Evolutionary conservation across 2,797 vertebrate genomes (phyloP), one percentile per base, ranked within the genome.

Genomic region (Falco rusticolus): DNA sequence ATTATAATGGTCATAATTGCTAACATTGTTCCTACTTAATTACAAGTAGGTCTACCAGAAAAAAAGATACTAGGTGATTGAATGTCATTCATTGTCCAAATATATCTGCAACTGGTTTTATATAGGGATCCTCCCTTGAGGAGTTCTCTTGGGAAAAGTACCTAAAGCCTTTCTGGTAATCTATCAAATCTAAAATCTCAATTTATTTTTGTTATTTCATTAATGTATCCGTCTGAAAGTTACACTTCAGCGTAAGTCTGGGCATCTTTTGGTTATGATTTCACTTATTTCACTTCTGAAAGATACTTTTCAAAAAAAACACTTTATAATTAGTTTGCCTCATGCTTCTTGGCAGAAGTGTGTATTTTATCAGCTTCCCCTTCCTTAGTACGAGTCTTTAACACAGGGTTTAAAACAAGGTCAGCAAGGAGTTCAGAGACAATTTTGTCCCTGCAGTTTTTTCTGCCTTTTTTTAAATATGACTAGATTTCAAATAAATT

Each of bases 1-100:
- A 88, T 77, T 80, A 59, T 77, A 84, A 37, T n/a, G 21, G 64
- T 95, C 77, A 34, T 84, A 89, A 90, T 74, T 93, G 43, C 60
- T 91, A 65, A 65, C 68, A 61, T 63, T 75, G 54, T 63, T 88
- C 64, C 20, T 53, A 37, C 34, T 65, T 87, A 77, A 93, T 84
- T 91, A 79, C 34, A 59, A 59, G n/a, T n/a, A 64, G 14, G 43
- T 84, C 75, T 77, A 56, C 34, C 4, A 34, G 75, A 89, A 91
- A 83, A 79, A 90, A 79, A 39, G 1, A 65, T 45, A 45, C 69
- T 37, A 75, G 39, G 22, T 83, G 70, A 84, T 70, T 41, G 74
- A 87, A 91, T 87, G 56, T 59, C 39, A 80, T 79, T 81, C 69
- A 59, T 64, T 87, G 39, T 80, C 53, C 56, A 61, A 65, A 13